These are phyloP conservation scores for Peribatodes rhomboidaria DNA, from an alignment of 2,888 invertebrate genomes.

Conservation along the genomic window DNA sequence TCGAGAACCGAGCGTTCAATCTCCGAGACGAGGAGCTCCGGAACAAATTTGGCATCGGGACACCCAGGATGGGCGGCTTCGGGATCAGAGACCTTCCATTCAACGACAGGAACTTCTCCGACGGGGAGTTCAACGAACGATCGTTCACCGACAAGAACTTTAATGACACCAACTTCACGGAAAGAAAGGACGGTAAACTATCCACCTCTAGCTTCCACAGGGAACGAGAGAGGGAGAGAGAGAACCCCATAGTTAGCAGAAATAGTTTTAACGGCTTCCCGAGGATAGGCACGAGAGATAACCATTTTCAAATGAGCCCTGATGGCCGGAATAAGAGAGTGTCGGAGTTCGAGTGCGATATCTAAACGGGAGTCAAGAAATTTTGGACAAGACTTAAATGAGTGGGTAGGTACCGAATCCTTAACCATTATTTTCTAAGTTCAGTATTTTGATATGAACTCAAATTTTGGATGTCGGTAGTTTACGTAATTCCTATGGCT, in stretches of 20 bases:
- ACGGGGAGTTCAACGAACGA: conserved; percentile 71
- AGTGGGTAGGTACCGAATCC: neutral
- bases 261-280: conserved; percentile 84
- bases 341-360: conserved; percentile 89
- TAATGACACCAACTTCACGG: conserved; percentile 69
- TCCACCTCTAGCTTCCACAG: conserved; percentile 83
- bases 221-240: conserved; percentile 71
- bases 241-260: conserved; percentile 80
- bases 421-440: neutral
- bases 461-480: conserved; percentile 1
- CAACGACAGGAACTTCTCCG: conserved; percentile 74
- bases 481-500: conserved; percentile 13
- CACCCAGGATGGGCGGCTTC: conserved; percentile 82
- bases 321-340: conserved; percentile 86
- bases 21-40: conserved; percentile 79
- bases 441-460: neutral
- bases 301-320: conserved; percentile 77
- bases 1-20: conserved; percentile 77
- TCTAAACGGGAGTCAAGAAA: conserved; percentile 55
- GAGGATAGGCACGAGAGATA: conserved; percentile 74
- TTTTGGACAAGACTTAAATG: conserved; percentile 40
- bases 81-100: conserved; percentile 81
- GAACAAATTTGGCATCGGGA: conserved; percentile 79
- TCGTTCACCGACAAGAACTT: conserved; percentile 73
- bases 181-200: conserved; percentile 76